Conservation (phyloP, 2,888 invertebrate genomes). For the Dicyrtomina minuta region DNA sequence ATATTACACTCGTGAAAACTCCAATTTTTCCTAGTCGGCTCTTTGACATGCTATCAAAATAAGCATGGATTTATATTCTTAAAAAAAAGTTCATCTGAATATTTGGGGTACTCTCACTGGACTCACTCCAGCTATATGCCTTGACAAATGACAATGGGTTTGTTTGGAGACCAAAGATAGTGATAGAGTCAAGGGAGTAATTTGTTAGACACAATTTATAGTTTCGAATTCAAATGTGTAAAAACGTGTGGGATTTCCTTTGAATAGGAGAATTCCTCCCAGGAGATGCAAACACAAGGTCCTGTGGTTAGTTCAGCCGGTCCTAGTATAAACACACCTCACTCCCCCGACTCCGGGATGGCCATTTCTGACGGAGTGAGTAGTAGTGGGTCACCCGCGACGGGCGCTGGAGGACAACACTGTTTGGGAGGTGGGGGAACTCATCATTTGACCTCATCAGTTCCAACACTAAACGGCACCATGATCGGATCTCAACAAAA, state of each 20-base stretch:
- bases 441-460: conserved; percentile 31
- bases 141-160: conserved; percentile 23
- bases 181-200: conserved; percentile 36
- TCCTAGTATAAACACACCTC: conserved; percentile 47
- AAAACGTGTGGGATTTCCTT: conserved; percentile 17
- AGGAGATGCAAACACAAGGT: conserved; percentile 50
- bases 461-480: conserved; percentile 11
- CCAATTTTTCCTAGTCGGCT: conserved; percentile 7
- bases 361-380: conserved; percentile 61
- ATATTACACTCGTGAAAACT: not conserved
- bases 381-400: conserved; percentile 59
- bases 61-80: not conserved
- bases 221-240: conserved; percentile 10
- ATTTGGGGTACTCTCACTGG: not conserved
- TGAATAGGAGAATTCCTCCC: conserved; percentile 49
- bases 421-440: conserved; percentile 43
- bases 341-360: conserved; percentile 57
- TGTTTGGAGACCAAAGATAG: conserved; percentile 4
- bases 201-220: conserved; percentile 36
- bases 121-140: no score
- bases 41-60: not conserved
- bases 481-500: conserved; percentile 39
- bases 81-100: conserved; percentile 9
- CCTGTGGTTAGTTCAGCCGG: conserved; percentile 48
- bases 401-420: conserved; percentile 60